A percentile compares a stretch with the other conserved stretches of the same genome.
phyloP scores from a whole-genome alignment of 2,888 invertebrate genomes.

The Philopedon plagiatum region DNA sequence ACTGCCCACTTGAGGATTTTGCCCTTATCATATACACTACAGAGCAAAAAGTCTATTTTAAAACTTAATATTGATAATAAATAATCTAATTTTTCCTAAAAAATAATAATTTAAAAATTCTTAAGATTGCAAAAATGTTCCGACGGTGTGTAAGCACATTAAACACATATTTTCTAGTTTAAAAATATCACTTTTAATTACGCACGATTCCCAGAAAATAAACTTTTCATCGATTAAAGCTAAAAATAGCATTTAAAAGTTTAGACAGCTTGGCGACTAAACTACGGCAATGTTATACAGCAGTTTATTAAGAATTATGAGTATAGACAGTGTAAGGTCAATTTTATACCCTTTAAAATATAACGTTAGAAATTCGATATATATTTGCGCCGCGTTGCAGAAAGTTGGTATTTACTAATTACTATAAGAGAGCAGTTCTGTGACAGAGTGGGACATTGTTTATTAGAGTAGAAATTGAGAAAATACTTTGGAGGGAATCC shows the following conservation, averaged over 20 bases:
- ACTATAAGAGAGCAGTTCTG: too few species aligned
- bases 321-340: not conserved
- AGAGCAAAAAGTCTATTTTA: too few species aligned
- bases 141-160: not conserved
- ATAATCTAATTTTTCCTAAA: too few species aligned
- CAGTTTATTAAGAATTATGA: not conserved
- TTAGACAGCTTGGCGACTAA: slow-evolving; percentile 46
- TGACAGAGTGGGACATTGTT: too few species aligned
- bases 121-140: not conserved
- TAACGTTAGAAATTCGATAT: too few species aligned
- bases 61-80: too few species aligned
- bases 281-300: slow-evolving; percentile 34
- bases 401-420: too few species aligned
- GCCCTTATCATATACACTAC: too few species aligned
- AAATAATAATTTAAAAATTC: not conserved
- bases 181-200: not conserved
- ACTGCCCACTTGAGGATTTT: too few species aligned
- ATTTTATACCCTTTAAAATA: not conserved
- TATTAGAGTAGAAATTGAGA: too few species aligned
- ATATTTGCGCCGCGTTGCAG: too few species aligned
- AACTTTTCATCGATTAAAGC: slow-evolving; percentile 39
- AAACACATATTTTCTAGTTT: not conserved
- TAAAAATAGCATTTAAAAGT: slow-evolving; percentile 38
- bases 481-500: too few species aligned
- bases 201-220: slow-evolving; percentile 33